Evolutionary conservation across 2,888 invertebrate genomes (phyloP).

Genomic region (Pycnomerus fuliginosus): DNA sequence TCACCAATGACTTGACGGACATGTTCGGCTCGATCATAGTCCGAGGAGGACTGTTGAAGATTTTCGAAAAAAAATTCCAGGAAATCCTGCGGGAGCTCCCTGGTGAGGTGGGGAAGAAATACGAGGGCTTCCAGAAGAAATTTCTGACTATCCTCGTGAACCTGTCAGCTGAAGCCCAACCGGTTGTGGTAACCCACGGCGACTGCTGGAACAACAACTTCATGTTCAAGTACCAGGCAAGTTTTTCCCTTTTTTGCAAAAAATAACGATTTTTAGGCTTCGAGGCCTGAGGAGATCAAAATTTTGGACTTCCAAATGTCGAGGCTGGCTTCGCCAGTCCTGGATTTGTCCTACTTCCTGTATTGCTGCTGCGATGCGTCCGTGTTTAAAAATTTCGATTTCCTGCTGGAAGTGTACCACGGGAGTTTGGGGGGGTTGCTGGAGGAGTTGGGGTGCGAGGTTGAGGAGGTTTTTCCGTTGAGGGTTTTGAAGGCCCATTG

Average conservation of each 20-base stretch:
- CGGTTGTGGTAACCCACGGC: conserved; percentile 20
- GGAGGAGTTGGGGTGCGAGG: conserved; percentile 27
- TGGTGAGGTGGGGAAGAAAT: too few relatives aligned
- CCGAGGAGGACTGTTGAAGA: conserved; percentile 12
- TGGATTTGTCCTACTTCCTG: conserved; percentile 39
- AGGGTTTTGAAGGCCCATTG: conserved; percentile 33
- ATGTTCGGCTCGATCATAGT: conserved; percentile 29
- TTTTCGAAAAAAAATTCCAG: conserved; percentile 20
- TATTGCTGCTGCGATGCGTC: conserved; percentile 32
- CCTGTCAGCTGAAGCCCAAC: conserved; percentile 1
- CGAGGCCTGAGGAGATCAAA: too few relatives aligned
- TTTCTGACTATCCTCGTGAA: too few relatives aligned
- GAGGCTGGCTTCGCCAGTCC: conserved; percentile 32
- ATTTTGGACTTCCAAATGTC: conserved; percentile 40
- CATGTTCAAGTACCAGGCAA: conserved; percentile 27
- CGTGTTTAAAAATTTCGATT: conserved; percentile 32
- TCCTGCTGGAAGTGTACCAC: conserved; percentile 34
- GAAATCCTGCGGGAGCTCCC: conserved; percentile 18
- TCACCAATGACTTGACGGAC: conserved; percentile 32
- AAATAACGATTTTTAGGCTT: too few relatives aligned
- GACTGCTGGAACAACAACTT: conserved; percentile 30
- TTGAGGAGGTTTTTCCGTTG: conserved; percentile 27
- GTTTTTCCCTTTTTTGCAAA: background rate
- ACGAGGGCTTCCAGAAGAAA: too few relatives aligned
- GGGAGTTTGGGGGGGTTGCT: conserved; percentile 30